Evolutionary conservation across 2,113 vertebrate species (phyloP).

Genomic region (Chaetodon trifascialis): DNA sequence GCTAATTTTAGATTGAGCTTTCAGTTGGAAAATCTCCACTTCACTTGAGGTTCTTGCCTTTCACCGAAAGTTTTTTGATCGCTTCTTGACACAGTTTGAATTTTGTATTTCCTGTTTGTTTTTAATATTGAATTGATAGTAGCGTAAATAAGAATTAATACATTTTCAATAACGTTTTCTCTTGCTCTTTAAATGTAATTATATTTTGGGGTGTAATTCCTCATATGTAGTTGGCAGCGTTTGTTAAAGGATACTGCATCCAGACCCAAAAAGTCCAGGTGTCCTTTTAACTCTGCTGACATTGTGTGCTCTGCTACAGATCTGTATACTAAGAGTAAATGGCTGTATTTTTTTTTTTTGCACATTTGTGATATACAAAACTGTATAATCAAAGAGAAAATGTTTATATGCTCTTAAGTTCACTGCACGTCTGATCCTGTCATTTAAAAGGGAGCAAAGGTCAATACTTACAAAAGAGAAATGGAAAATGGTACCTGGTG

Average conservation of each 20-base stretch:
- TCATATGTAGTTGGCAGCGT: neutral
- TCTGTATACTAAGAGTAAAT: slow-evolving; percentile 52
- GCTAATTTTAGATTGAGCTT: too few species aligned
- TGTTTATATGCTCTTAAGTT: slow-evolving; percentile 39
- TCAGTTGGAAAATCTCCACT: too few species aligned
- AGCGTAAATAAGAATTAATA: neutral
- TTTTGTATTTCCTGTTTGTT: neutral
- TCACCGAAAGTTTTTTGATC: neutral
- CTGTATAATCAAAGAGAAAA: slow-evolving; percentile 27
- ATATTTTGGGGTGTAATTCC: neutral
- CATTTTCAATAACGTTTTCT: neutral
- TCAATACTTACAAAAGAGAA: neutral
- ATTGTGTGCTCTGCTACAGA: slow-evolving; percentile 30
- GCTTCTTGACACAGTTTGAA: too few species aligned
- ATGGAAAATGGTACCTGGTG: neutral
- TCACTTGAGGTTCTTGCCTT: too few species aligned
- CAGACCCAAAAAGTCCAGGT: neutral
- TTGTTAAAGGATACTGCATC: neutral
- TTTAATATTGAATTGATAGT: neutral
- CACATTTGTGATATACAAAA: slow-evolving; percentile 33
- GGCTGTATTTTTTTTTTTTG: slow-evolving; percentile 61
- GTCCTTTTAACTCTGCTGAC: slow-evolving; percentile 14
- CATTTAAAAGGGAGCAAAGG: slow-evolving; percentile 1
- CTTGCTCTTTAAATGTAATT: neutral
- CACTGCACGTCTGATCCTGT: slow-evolving; percentile 15